Conservation (phyloP, 2,797 vertebrate genomes). For the Erethizon dorsatum region DNA sequence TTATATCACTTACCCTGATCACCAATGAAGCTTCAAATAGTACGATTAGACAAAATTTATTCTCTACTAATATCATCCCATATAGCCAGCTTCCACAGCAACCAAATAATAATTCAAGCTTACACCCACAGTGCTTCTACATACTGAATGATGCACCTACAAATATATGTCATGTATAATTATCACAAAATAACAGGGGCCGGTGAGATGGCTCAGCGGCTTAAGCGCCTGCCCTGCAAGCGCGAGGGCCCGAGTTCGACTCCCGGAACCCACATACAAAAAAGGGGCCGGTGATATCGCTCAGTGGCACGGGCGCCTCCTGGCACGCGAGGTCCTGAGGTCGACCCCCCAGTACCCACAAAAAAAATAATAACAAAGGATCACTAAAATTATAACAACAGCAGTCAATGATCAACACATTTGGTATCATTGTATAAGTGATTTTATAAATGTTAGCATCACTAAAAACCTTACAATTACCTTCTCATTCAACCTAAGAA, state of each 20-base stretch:
- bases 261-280: no score
- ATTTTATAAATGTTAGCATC: constrained; percentile 55
- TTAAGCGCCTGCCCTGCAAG: no score
- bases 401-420: constrained; percentile 7
- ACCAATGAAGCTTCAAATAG: constrained; percentile 2
- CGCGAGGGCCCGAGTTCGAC: no score
- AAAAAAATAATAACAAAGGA: neutral
- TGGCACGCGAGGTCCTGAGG: no score
- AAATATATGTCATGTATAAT: neutral
- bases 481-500: neutral
- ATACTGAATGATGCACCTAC: constrained; percentile 1
- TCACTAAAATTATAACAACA: constrained; percentile 46
- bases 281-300: no score
- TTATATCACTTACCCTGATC: constrained; percentile 26
- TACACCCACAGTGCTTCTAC: neutral
- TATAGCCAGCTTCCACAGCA: neutral
- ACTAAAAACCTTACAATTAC: neutral
- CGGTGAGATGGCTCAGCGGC: no score
- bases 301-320: no score
- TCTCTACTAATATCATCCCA: neutral
- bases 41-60: constrained; percentile 37
- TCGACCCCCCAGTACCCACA: no score
- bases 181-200: neutral
- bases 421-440: constrained; percentile 40
- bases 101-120: neutral